Evolutionary conservation across 2,888 invertebrate species (phyloP).

Genomic region (Polyommatus icarus): DNA sequence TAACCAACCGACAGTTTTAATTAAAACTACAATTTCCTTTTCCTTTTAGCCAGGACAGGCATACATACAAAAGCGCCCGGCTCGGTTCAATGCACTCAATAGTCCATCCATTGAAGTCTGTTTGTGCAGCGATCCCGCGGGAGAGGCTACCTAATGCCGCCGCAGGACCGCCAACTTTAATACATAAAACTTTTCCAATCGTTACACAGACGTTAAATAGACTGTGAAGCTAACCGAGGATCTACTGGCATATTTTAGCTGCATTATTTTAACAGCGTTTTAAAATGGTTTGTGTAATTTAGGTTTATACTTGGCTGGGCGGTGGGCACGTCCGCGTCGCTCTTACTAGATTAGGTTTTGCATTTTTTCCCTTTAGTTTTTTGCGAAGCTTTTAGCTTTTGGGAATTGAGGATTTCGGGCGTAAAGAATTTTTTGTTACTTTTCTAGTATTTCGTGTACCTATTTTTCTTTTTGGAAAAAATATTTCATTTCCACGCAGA

Average conservation of each 20-base stretch:
- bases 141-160: conserved; percentile 13
- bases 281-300: neutral
- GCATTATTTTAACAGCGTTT: neutral
- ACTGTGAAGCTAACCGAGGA: conserved; percentile 4
- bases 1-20: neutral
- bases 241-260: conserved; percentile 10
- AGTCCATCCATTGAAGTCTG: conserved; percentile 22
- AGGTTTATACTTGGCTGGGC: neutral
- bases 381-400: neutral
- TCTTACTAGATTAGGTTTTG: neutral
- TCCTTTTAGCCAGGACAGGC: neutral
- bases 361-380: neutral
- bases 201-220: conserved; percentile 19
- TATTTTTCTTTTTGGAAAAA: neutral
- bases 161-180: conserved; percentile 14
- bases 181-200: conserved; percentile 28
- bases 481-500: neutral
- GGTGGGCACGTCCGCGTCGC: too few species aligned
- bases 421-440: neutral
- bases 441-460: neutral
- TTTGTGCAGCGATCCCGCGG: conserved; percentile 10
- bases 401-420: neutral
- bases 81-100: conserved; percentile 19
- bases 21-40: neutral
- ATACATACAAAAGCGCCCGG: conserved; percentile 2